Evolutionary conservation across 2,888 invertebrate genomes (phyloP), one percentile per base, ranked within the genome.

Genomic region (Apomyelois bistriatella): DNA sequence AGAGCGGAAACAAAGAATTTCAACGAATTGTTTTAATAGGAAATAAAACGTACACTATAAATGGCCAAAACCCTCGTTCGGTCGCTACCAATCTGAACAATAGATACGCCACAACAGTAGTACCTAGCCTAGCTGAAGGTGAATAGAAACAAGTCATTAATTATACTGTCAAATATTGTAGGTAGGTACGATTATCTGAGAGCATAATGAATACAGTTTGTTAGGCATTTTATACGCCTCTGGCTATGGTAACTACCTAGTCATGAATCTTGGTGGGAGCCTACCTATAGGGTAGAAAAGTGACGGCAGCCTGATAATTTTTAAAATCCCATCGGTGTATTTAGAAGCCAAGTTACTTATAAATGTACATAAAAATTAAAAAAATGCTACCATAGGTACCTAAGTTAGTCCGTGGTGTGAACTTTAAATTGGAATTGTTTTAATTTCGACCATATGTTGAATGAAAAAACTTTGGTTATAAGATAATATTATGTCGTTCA

Each of bases 131-230:
- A 8, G n/a, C 59, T 59, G 71, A 67, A 74, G 69, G 72, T 72
- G 69, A 74, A 62, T 65, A 60, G 71, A 67, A 65, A 62, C 49
- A 56, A 62, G 66, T 74, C 76, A 84, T 85, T 79, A 80, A 84
- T 85, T 76, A 77, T 61, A 54, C 74, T 81, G 84, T 78, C 80
- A 74, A 75, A 70, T 62, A 54, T 61, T 60, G 58, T n/a, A n/a
- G n/a, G n/a, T n/a, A n/a, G n/a, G n/a, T 74, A 76, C 76, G 75
- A 73, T 61, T 58, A 57, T 55, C 13, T 22, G 10, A 49, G 9
- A 12, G 48, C 15, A 17, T 38, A 41, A 41, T 13, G 12, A 43
- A 43, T 30, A 12, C 43, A 22, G 17, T 12, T 37, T 55, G 47
- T 15, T 48, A 30, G 37, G 30, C 13, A 48, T 41, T 41, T 41